phyloP scores from a whole-genome alignment of 1,140 invertebrate species.

The Cryptotermes secundus region DNA sequence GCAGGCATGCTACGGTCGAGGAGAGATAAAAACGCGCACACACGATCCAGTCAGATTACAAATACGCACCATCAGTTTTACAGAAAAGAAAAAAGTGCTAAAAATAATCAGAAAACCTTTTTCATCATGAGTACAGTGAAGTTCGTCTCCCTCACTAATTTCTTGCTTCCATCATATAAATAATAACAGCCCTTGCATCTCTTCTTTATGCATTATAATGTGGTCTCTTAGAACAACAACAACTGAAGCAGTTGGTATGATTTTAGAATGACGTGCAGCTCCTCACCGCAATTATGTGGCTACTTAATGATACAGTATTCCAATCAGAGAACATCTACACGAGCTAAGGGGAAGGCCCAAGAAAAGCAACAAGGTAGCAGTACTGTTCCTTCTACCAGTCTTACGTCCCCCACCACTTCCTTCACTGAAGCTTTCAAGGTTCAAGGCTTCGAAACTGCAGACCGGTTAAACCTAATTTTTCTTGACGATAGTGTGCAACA shows the following conservation, averaged over 20 bases:
- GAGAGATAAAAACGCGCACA: too few species aligned
- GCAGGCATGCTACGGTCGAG: background rate
- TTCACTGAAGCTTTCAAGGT: too few species aligned
- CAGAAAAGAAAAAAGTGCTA: background rate
- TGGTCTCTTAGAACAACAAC: background rate
- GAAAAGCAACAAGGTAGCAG: background rate
- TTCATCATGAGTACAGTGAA: background rate
- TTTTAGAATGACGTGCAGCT: background rate
- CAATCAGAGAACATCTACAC: background rate
- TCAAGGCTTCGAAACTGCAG: too few species aligned
- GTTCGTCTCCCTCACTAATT: background rate
- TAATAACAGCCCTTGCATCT: constrained; percentile 15
- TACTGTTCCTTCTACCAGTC: constrained; percentile 14
- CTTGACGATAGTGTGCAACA: too few species aligned
- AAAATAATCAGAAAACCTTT: background rate
- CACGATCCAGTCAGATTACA: too few species aligned
- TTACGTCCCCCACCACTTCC: background rate
- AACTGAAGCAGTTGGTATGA: background rate
- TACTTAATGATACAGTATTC: constrained; percentile 7
- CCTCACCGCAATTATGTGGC: background rate
- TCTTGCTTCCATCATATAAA: constrained; percentile 2
- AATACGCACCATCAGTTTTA: background rate
- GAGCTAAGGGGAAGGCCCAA: background rate
- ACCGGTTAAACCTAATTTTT: too few species aligned
- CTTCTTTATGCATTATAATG: constrained; percentile 5